Evolutionary conservation across 1,140 invertebrate species (phyloP).

Genomic region (Micrasema longulum): DNA sequence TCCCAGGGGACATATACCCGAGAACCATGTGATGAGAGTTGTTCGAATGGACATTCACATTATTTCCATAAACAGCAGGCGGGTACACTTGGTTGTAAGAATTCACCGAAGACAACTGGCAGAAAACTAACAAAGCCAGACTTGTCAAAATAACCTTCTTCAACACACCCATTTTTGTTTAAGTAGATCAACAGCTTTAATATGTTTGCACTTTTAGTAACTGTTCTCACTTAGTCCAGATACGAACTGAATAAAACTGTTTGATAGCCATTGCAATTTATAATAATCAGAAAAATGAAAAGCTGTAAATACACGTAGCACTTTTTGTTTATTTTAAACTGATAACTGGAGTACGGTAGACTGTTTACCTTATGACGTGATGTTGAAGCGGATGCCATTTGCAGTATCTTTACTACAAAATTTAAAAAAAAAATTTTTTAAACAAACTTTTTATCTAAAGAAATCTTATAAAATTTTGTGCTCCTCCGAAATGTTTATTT

Average conservation of each 20-base stretch:
- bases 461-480: too few species aligned
- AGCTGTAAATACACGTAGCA: neutral
- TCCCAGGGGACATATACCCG: constrained; percentile 36
- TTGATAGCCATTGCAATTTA: neutral
- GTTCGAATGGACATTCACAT: constrained; percentile 40
- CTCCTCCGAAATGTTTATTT: too few species aligned
- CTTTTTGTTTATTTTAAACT: constrained; percentile 20
- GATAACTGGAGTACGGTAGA: constrained; percentile 5
- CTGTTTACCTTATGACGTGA: neutral
- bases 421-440: too few species aligned
- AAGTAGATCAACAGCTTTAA: too few species aligned
- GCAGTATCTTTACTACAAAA: too few species aligned
- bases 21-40: constrained; percentile 41
- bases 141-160: neutral
- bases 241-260: neutral
- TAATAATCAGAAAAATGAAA: constrained; percentile 2
- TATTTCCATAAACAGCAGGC: constrained; percentile 1
- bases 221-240: too few species aligned
- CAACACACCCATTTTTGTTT: constrained; percentile 6
- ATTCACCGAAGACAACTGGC: constrained; percentile 1
- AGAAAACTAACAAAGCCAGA: constrained; percentile 6
- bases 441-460: too few species aligned
- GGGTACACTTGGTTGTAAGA: neutral
- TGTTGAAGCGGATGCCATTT: too few species aligned
- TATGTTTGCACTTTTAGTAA: too few species aligned